Evolutionary conservation across 2,797 vertebrate species (phyloP).

Genomic region (Chelidonichthys spinosus): DNA sequence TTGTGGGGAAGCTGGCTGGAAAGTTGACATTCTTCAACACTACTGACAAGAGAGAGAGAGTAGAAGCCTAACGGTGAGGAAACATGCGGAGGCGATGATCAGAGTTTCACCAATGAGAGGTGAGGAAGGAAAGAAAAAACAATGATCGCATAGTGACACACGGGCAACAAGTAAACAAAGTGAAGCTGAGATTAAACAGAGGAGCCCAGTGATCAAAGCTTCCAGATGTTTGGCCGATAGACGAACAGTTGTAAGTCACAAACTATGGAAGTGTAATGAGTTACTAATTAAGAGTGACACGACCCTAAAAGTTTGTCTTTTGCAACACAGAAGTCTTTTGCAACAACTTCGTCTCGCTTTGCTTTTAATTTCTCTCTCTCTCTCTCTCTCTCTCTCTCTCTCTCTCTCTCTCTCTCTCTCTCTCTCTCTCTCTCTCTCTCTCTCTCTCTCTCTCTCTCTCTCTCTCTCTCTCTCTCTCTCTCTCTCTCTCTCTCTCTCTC

Average conservation of each 20-base stretch:
- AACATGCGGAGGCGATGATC: conserved; percentile 2
- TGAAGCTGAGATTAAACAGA: conserved; percentile 41
- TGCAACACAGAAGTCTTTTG: background rate
- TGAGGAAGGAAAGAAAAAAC: background rate
- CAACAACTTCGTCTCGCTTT: no score
- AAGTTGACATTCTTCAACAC: conserved; percentile 20
- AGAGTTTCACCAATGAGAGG: background rate
- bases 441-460: no score
- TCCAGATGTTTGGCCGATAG: background rate
- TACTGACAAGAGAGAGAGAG: conserved; percentile 10
- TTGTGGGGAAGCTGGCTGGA: background rate
- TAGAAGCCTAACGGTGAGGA: background rate
- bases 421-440: no score
- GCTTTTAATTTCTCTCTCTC: no score
- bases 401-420: no score
- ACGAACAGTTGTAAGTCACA: no score
- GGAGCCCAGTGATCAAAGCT: background rate
- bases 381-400: no score
- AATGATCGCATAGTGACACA: background rate
- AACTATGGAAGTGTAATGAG: background rate
- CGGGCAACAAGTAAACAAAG: conserved; percentile 38
- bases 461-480: no score
- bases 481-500: no score
- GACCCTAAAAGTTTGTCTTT: background rate
- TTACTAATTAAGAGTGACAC: background rate